phyloP scores from a whole-genome alignment of 1,140 invertebrate species.

The Drosophila tani region DNA sequence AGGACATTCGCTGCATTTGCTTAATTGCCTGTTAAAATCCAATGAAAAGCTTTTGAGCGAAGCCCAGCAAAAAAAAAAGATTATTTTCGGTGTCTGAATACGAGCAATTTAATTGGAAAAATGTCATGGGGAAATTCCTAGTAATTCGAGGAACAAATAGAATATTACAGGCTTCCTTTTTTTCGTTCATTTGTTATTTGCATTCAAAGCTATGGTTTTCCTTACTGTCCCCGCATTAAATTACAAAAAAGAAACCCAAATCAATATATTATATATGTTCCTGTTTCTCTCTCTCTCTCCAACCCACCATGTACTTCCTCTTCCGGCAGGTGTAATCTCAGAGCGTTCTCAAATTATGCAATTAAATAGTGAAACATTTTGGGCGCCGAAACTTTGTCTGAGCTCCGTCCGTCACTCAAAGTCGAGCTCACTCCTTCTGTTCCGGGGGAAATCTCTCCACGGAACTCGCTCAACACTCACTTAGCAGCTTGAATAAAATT shows the following conservation, averaged over 20 bases:
- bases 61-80: constrained; percentile 1
- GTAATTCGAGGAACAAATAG: not conserved
- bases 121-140: too few relatives aligned
- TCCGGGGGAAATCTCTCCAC: constrained; percentile 3
- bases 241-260: not conserved
- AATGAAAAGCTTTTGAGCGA: not conserved
- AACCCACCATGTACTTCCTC: not conserved
- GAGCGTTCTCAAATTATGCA: constrained; percentile 75
- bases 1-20: constrained; percentile 60
- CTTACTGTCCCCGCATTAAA: not conserved
- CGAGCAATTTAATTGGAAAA: not conserved
- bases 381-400: constrained; percentile 53
- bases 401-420: constrained; percentile 37
- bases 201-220: not conserved
- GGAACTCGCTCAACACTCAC: constrained; percentile 71
- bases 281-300: not conserved
- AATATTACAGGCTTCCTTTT: too few relatives aligned
- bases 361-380: constrained; percentile 77
- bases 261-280: not conserved
- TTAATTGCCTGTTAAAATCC: constrained; percentile 63
- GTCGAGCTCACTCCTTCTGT: not conserved
- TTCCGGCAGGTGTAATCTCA: constrained; percentile 50
- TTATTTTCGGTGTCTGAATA: constrained; percentile 6
- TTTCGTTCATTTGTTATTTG: too few relatives aligned
- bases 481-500: constrained; percentile 82